phyloP scores from a whole-genome alignment of 1,140 invertebrate genomes.

The Phymorhynchus buccinoides region DNA sequence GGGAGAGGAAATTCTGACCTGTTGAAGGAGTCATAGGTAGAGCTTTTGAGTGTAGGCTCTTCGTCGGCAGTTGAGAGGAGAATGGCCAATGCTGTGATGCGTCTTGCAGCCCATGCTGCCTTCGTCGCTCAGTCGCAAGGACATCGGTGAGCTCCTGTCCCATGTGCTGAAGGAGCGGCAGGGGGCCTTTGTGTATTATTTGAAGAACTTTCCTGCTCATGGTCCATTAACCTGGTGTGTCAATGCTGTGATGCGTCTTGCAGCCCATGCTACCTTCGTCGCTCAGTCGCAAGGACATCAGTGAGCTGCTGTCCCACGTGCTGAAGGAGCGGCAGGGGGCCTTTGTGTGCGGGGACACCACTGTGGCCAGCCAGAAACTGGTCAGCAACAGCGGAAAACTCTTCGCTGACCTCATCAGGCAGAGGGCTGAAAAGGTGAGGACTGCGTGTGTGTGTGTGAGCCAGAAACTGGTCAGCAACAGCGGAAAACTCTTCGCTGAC shows the following conservation, averaged over 20 bases:
- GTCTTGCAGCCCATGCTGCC: slow-evolving; percentile 81
- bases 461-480: slow-evolving; percentile 80
- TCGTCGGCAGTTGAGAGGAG: too few species aligned
- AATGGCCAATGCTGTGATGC: too few species aligned
- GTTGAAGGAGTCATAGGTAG: too few species aligned
- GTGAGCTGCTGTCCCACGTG: slow-evolving; percentile 81
- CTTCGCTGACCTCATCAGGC: slow-evolving; percentile 81
- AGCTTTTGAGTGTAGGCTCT: too few species aligned
- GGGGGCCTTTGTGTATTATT: slow-evolving; percentile 71
- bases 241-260: too few species aligned
- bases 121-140: slow-evolving; percentile 84
- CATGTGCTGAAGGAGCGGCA: slow-evolving; percentile 76
- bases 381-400: slow-evolving; percentile 81
- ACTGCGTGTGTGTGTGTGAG: slow-evolving; percentile 54
- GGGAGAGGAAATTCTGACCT: too few species aligned
- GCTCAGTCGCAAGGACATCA: slow-evolving; percentile 84
- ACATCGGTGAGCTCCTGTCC: slow-evolving; percentile 83
- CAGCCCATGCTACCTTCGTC: slow-evolving; percentile 83
- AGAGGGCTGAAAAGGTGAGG: slow-evolving; percentile 82
- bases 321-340: slow-evolving; percentile 75
- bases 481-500: slow-evolving; percentile 81
- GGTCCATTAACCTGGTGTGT: too few species aligned
- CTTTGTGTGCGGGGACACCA: slow-evolving; percentile 75
- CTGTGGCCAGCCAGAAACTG: slow-evolving; percentile 78
- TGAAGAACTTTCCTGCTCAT: too few species aligned